These are phyloP conservation scores for Entomobrya multifasciata DNA, from an alignment of 2,888 invertebrate species.

Conservation along the genomic window DNA sequence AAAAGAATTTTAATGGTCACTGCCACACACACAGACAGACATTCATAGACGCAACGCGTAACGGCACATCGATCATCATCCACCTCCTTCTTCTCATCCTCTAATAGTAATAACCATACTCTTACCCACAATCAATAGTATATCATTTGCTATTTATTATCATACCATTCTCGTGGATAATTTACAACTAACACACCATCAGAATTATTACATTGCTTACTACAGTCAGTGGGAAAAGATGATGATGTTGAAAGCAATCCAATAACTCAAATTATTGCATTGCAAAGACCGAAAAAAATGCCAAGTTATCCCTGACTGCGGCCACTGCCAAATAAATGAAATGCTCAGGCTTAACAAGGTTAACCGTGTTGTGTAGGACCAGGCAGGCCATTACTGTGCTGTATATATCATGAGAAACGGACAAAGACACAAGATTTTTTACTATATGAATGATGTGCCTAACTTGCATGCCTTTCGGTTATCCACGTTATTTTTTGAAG, in stretches of 20 bases:
- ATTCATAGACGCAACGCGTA: background rate
- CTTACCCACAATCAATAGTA: background rate
- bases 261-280: too few species aligned
- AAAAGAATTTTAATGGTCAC: conserved; percentile 30
- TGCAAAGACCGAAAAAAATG: too few species aligned
- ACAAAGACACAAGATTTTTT: conserved; percentile 15
- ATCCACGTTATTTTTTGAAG: too few species aligned
- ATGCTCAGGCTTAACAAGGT: background rate
- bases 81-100: background rate
- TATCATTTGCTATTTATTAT: background rate
- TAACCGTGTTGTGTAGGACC: background rate
- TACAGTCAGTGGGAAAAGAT: too few species aligned
- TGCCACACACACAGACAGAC: conserved; percentile 7
- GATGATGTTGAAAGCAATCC: too few species aligned
- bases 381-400: too few species aligned
- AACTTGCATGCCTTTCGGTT: too few species aligned
- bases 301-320: background rate
- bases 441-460: too few species aligned
- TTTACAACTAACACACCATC: too few species aligned
- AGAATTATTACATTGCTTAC: too few species aligned
- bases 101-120: background rate
- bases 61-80: conserved; percentile 1
- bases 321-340: background rate
- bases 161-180: background rate
- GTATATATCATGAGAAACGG: conserved; percentile 25